Evolutionary conservation across 2,113 vertebrate genomes (phyloP), one percentile per base, ranked within the genome.

Genomic region (Pelecanoides urinatrix): DNA sequence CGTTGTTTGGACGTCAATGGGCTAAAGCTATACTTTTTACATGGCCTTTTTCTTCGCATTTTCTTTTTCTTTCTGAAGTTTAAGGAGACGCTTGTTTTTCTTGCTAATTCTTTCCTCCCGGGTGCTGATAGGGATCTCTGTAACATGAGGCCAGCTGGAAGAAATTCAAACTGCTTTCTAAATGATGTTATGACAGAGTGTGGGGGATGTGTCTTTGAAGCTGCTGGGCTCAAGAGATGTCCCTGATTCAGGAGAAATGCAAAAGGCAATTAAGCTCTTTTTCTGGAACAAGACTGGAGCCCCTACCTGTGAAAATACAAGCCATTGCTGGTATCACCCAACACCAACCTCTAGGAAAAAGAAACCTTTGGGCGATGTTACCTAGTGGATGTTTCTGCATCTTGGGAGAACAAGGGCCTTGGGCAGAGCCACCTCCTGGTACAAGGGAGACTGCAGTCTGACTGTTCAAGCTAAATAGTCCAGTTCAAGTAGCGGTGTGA

Each of bases 101-200:
- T 92, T 86, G 86, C 84, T 96, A 96, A 97, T 95, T 96, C 83
- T 95, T 93, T 93, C 92, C 94, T 92, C 84, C 77, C 4, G 61
- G 88, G 58, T 87, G 72, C 93, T 90, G 77, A 94, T 88, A 97
- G 77, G 49, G 88, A 92, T 93, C 94, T 97, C 86, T 95, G 95
- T 90, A 86, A 88, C 93, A 85, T 52, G 82, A 92, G 40, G 73
- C 87, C 93, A 94, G 89, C 75, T 92, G 95, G 91, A 86, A 96
- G 82, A 85, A 94, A 94, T 94, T 91, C 80, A 86, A 94, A 85
- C 85, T 89, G 81, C 83, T 94, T 97, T 96, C 94, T 97, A 86
- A 90, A 91, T 61, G 86, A 65, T 92, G 86, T 95, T 97, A 88
- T 96, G 96, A 94, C 77, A 81, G 77, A 91, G 84, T 91, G 87